Conservation (phyloP, 2,888 invertebrate species). For the Napeogenes inachia region DNA sequence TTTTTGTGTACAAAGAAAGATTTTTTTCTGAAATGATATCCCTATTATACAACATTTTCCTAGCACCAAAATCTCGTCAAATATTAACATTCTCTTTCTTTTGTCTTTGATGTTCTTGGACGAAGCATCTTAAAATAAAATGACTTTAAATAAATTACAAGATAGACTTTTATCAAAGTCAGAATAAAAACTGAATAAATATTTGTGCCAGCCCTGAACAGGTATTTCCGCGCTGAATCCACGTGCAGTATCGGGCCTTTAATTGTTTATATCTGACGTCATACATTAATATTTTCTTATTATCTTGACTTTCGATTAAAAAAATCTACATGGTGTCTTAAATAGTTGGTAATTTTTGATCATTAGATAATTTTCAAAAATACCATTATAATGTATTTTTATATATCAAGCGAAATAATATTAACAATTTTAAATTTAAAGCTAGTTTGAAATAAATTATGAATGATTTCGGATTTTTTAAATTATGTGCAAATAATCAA, state of each 20-base stretch:
- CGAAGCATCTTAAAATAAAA: neutral
- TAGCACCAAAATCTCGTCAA: too few species aligned
- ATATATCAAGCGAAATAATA: too few species aligned
- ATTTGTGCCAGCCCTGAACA: constrained; percentile 39
- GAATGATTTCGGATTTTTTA: neutral
- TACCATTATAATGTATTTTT: too few species aligned
- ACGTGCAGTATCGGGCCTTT: constrained; percentile 52
- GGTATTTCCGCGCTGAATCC: constrained; percentile 48
- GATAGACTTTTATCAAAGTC: neutral
- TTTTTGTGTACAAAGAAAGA: neutral
- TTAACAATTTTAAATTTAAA: too few species aligned
- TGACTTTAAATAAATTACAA: neutral
- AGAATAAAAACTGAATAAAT: constrained; percentile 9
- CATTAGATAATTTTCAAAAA: too few species aligned
- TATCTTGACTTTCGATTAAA: too few species aligned
- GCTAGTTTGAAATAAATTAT: neutral
- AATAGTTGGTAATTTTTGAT: too few species aligned
- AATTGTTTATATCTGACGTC: constrained; percentile 43
- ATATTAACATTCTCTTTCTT: too few species aligned
- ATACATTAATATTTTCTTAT: too few species aligned
- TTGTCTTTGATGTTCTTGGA: too few species aligned
- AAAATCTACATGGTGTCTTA: too few species aligned
- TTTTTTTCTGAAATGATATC: neutral
- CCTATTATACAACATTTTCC: neutral
- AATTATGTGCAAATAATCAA: too few species aligned